Conservation (phyloP, 2,797 vertebrate genomes). For the Potorous gilbertii region DNA sequence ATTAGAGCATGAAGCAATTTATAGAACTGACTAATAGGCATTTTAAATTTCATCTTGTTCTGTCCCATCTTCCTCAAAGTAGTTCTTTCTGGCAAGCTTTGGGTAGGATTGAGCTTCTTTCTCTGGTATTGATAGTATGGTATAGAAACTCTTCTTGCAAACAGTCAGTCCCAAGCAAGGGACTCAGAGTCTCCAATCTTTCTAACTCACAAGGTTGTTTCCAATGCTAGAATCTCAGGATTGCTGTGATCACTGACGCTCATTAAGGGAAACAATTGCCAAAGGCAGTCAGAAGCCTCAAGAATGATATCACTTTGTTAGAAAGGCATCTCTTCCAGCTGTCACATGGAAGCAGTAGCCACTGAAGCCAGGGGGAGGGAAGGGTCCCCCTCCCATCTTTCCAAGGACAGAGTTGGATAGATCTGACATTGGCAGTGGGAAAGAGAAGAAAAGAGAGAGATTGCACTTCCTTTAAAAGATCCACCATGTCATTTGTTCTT, state of each 20-base stretch:
- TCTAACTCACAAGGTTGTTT: not conserved
- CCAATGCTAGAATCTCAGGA: not conserved
- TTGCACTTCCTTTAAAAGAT: not conserved
- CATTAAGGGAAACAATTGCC: not conserved
- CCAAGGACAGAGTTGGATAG: not conserved
- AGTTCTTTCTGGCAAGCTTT: not conserved
- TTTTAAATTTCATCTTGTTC: not conserved
- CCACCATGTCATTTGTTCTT: not conserved
- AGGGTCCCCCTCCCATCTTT: not conserved
- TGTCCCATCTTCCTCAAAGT: not conserved
- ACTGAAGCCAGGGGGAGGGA: not conserved
- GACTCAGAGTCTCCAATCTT: not conserved
- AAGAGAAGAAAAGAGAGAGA: not conserved
- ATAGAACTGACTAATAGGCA: not conserved
- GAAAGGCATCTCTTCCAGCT: not conserved
- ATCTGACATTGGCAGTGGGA: not conserved
- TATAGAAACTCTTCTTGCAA: not conserved
- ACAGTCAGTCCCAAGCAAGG: not conserved
- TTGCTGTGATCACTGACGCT: not conserved
- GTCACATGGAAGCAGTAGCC: not conserved
- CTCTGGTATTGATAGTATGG: not conserved
- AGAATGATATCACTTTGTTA: not conserved
- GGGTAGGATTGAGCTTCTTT: not conserved
- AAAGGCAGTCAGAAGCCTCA: not conserved
- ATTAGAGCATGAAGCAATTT: not conserved